Base-by-base conservation (phyloP, 35 echinoderm and acorn worm genomes). In the Apostichopus japonicus region DNA sequence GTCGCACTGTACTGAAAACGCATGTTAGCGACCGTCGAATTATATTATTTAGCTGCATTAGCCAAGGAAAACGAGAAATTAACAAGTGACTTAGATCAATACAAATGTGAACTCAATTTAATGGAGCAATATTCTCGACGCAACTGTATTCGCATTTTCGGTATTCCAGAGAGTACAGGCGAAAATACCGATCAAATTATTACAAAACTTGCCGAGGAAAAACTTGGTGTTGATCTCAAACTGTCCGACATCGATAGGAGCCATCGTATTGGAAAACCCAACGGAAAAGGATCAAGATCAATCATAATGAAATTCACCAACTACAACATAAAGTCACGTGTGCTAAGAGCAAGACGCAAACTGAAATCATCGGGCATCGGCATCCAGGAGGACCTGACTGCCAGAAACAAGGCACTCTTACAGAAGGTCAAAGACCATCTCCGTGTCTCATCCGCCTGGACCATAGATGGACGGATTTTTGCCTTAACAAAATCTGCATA, bases 381-480 rank as follows among this genome's bases (percentile, higher is more conserved):
- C 1, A 90, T 90, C 53, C 88, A 90, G 17, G 88, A 90, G 44
- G 88, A 90, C 22, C 88, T 90, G 16, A 90, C 65, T 73, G 13
- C 65, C 11, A 90, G 24, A 52, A 90, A 90, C 56, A 19, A 52
- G 24, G 27, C 67, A 33, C 70, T 90, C 8, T 73, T 77, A 15
- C 62, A 33, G 22, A 44, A 77, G 23, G 67, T 58, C 9, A 51
- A 90, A 23, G 27, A 52, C 53, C 88, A 90, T 53, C 33, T 7
- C 10, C 57, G 62, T 16, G 88, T 90, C 21, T 62, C 10, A 1
- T 27, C 65, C 17, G 88, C 88, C 15, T 90, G 1, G 88, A 77
- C 88, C 15, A 51, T 21, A 15, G 88, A 90, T 76, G 88, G 65
- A 13, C 61, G 19, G 1, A 17, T 77, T 5, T 25, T 76, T 75